Evolutionary conservation across 2,888 invertebrate genomes (phyloP), one percentile per base, ranked within the genome.

Genomic region (Dioctria rufipes): DNA sequence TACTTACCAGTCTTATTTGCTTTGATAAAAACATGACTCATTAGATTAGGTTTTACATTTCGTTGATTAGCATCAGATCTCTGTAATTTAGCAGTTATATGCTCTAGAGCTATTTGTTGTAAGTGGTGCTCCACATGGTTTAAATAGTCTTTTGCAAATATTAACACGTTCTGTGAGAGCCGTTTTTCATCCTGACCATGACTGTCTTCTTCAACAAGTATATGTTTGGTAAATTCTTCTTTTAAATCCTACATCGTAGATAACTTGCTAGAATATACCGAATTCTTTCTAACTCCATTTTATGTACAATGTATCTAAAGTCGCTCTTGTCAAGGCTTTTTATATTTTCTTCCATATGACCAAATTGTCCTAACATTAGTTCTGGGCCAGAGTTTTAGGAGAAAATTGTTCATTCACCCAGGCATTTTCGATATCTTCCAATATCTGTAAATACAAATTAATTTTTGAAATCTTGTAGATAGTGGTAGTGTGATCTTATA

Each of bases 361-460:
- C 91, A 81, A 98, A 93, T 89, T 97, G 97, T 8, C 95, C 95
- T 81, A 97, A 88, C 92, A 98, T 94, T 85, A 96, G 93, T 71
- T 97, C 97, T 0, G 94, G 0, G 94, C 95, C 63, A 98, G 90
- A 81, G 98, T 92, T 88, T 97, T 97, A 1, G 98, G 98, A 8
- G 96, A 93, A 86, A 96, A 93, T 86, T 95, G 94, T 89, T 98
- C 98, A 87, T 98, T 97, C 83, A 94, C 90, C 98, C 97, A 98
- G 58, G 96, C 94, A 87, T 92, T 92, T 89, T 95, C 93, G 83
- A 96, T 90, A 80, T 91, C 91, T 86, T 93, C 91, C 49, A 95
- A 88, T 8, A 94, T 93, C 88, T 89, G 6, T 4, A n/a, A 42
- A 25, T 25, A 25, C 25, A 25, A 25, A 25, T 25, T 25, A 25